These are phyloP conservation scores for Peucedramus taeniatus DNA, from an alignment of 2,113 vertebrate species.

Conservation along the genomic window DNA sequence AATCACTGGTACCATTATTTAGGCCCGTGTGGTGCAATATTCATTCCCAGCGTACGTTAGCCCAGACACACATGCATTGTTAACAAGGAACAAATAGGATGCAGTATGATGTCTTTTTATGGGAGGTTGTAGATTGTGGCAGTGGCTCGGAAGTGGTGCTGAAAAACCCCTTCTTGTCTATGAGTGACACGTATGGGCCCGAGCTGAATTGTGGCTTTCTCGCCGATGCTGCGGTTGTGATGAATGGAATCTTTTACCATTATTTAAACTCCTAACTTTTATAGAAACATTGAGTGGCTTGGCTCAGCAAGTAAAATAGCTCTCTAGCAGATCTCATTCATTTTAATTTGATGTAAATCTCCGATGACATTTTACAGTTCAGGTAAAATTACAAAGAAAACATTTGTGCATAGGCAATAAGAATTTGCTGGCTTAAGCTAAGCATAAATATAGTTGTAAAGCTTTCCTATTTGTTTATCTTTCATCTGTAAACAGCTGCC, in stretches of 20 bases:
- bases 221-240: neutral
- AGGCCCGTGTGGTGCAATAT: neutral
- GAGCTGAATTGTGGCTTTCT: constrained; percentile 16
- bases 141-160: neutral
- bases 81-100: neutral
- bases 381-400: neutral
- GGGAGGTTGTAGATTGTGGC: neutral
- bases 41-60: neutral
- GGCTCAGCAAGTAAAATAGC: neutral
- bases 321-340: constrained; percentile 8
- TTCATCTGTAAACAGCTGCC: neutral
- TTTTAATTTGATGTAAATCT: constrained; percentile 34
- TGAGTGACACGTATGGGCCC: neutral
- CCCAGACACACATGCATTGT: neutral
- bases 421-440: neutral
- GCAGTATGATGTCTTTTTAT: neutral
- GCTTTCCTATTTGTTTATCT: neutral
- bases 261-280: constrained; percentile 39
- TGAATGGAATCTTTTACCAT: constrained; percentile 17
- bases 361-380: neutral
- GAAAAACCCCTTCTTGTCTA: neutral
- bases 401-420: neutral
- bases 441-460: neutral
- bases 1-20: neutral
- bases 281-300: neutral